Evolutionary conservation across 2,888 invertebrate genomes (phyloP).

Genomic region (Teleiodes luculella): DNA sequence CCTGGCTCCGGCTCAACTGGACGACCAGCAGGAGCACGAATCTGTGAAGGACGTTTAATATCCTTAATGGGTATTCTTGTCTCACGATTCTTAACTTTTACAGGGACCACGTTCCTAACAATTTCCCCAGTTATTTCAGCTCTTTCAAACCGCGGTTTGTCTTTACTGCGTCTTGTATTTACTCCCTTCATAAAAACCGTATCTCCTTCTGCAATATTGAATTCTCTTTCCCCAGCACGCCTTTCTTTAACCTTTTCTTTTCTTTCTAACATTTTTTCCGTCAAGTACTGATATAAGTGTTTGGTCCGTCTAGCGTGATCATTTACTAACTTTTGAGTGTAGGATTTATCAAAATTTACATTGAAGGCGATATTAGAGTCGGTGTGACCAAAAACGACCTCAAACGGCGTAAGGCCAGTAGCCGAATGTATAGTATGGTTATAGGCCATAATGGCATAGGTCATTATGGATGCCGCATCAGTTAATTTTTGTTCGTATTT

Average conservation of each 20-base stretch:
- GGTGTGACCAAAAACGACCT: constrained; percentile 17
- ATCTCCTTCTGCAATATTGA: constrained; percentile 13
- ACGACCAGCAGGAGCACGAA: neutral
- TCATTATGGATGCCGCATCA: constrained; percentile 12
- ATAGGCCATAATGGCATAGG: constrained; percentile 9
- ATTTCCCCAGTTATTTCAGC: constrained; percentile 11
- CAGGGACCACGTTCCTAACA: constrained; percentile 15
- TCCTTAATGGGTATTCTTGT: constrained; percentile 18
- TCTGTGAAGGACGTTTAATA: constrained; percentile 20
- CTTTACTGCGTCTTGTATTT: constrained; percentile 15
- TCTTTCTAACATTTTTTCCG: constrained; percentile 9
- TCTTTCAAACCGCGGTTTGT: constrained; percentile 16
- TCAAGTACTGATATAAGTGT: constrained; percentile 15
- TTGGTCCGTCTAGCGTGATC: constrained; percentile 16
- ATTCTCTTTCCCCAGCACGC: constrained; percentile 9
- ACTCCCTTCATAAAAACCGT: constrained; percentile 16
- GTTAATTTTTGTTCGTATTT: constrained; percentile 20
- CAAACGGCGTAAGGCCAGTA: constrained; percentile 15
- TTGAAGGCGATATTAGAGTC: constrained; percentile 1
- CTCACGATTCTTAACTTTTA: neutral
- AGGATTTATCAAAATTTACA: neutral
- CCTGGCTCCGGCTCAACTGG: neutral
- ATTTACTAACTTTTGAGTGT: constrained; percentile 17
- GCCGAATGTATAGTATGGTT: constrained; percentile 12
- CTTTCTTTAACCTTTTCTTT: constrained; percentile 13